Evolutionary conservation across 2,888 invertebrate species (phyloP).

Genomic region (Drosophila buzzatii): DNA sequence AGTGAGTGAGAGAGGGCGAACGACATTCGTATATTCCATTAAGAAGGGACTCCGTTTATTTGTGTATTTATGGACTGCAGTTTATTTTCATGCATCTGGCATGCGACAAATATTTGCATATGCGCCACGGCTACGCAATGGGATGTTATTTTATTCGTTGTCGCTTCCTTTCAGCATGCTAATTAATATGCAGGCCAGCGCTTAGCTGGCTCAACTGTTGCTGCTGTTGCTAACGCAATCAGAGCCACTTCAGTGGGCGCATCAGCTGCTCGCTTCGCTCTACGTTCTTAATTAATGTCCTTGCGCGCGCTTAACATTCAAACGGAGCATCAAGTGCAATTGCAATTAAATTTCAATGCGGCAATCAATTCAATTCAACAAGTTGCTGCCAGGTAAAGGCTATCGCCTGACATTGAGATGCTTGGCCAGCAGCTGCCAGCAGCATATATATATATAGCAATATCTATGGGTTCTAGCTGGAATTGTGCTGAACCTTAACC

Average conservation of each 20-base stretch:
- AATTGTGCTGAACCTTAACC: conserved; percentile 51
- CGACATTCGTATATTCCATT: conserved; percentile 23
- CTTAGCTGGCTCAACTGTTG: conserved; percentile 41
- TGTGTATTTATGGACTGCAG: conserved; percentile 55
- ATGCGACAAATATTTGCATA: conserved; percentile 69
- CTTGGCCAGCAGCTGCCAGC: conserved; percentile 17
- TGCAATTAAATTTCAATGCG: conserved; percentile 75
- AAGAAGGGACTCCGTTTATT: conserved; percentile 15
- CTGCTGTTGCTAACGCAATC: conserved; percentile 58
- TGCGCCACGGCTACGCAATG: conserved; percentile 23
- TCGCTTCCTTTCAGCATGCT: conserved; percentile 25
- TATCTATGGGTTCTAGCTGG: conserved; percentile 3
- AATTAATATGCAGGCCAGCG: conserved; percentile 72
- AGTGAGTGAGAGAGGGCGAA: background rate
- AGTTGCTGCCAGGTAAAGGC: conserved; percentile 51
- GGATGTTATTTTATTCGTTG: conserved; percentile 13
- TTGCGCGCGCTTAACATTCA: conserved; percentile 72
- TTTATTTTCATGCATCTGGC: conserved; percentile 52
- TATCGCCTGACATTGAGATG: conserved; percentile 50
- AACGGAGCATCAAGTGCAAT: conserved; percentile 57
- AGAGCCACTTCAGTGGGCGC: conserved; percentile 66
- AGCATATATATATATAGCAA: too few relatives aligned
- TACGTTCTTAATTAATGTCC: conserved; percentile 74
- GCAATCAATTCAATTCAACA: conserved; percentile 80
- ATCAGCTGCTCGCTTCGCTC: conserved; percentile 25